A percentile compares a stretch with the other conserved stretches of the same genome.
Conservation (phyloP, 2,113 vertebrate genomes). For the Trematomus loennbergii region DNA sequence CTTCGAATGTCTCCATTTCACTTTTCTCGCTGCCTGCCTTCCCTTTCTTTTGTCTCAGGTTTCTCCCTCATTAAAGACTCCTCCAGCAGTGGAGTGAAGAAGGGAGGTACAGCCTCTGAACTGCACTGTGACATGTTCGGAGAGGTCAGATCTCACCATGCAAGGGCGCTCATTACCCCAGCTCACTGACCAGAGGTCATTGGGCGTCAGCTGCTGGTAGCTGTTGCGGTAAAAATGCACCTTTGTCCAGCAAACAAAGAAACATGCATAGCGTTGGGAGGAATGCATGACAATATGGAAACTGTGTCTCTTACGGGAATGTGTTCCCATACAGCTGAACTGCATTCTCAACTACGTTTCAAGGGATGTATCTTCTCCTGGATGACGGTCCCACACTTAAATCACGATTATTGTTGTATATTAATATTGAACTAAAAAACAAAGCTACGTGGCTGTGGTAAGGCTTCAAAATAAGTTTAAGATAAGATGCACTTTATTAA, state of each 20-base stretch:
- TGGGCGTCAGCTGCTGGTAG: slow-evolving; percentile 9
- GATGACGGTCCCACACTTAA: too few relatives aligned
- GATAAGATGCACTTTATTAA: too few relatives aligned
- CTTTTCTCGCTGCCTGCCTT: slow-evolving; percentile 34
- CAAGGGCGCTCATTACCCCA: slow-evolving; percentile 58
- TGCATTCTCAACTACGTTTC: too few relatives aligned
- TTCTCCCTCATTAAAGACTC: slow-evolving; percentile 69
- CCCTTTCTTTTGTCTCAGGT: slow-evolving; percentile 9
- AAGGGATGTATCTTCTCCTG: too few relatives aligned
- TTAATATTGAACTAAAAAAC: too few relatives aligned
- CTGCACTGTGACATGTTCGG: slow-evolving; percentile 55
- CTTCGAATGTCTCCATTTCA: slow-evolving; percentile 60
- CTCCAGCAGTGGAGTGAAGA: slow-evolving; percentile 29
- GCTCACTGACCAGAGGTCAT: slow-evolving; percentile 53
- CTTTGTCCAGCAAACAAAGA: slow-evolving; percentile 9
- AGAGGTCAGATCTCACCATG: slow-evolving; percentile 32
- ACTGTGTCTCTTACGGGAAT: too few relatives aligned
- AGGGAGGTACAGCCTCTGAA: slow-evolving; percentile 11
- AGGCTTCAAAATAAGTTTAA: too few relatives aligned
- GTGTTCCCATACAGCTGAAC: too few relatives aligned
- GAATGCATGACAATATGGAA: not conserved
- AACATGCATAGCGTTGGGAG: not conserved
- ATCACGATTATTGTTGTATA: too few relatives aligned
- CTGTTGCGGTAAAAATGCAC: not conserved
- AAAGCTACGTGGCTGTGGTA: too few relatives aligned